phyloP scores from a whole-genome alignment of 2,113 vertebrate species.

The Scartelaos histophorus region DNA sequence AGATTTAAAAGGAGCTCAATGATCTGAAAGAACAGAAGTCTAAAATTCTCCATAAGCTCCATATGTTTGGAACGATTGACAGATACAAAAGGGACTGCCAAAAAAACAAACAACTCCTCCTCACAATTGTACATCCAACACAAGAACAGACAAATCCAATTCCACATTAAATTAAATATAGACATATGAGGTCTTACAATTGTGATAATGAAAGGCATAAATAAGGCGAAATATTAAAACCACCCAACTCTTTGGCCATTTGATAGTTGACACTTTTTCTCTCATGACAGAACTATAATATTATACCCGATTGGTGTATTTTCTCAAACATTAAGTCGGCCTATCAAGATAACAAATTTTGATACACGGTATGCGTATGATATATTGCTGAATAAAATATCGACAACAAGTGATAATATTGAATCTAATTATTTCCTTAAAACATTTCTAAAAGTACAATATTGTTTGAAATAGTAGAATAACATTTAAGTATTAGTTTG shows the following conservation, averaged over 20 bases:
- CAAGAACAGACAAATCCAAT: constrained; percentile 7
- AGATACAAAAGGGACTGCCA: constrained; percentile 24
- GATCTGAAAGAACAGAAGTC: constrained; percentile 58
- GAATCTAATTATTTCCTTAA: no score
- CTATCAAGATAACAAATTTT: no score
- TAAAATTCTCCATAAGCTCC: constrained; percentile 45
- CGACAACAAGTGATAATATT: no score
- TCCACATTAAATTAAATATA: neutral
- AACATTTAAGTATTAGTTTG: no score
- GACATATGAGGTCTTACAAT: neutral
- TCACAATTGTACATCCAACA: constrained; percentile 34
- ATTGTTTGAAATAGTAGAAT: no score
- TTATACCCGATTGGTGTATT: no score
- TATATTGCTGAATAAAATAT: no score
- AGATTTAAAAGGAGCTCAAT: constrained; percentile 40
- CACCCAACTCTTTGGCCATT: neutral
- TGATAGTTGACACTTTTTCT: neutral
- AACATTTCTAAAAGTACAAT: no score
- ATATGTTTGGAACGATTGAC: constrained; percentile 57
- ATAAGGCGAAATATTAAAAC: neutral
- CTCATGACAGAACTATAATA: neutral
- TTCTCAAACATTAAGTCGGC: no score
- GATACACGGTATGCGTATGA: no score
- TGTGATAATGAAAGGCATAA: neutral
- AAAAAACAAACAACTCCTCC: constrained; percentile 40